A percentile compares a stretch with the other conserved stretches of the same genome.
These are phyloP conservation scores for Hypena proboscidalis DNA, from an alignment of 2,888 invertebrate species.

Conservation along the genomic window DNA sequence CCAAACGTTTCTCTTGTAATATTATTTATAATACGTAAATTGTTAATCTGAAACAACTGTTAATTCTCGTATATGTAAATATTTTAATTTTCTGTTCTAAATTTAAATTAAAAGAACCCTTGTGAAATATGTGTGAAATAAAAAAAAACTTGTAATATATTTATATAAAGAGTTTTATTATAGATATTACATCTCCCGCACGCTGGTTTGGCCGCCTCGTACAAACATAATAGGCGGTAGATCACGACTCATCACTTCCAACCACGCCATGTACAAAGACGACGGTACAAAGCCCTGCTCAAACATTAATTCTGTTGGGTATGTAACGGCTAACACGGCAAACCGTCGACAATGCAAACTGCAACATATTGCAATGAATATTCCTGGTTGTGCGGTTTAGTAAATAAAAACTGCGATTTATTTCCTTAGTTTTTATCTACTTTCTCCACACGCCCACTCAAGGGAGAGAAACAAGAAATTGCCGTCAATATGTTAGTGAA, in stretches of 20 bases:
- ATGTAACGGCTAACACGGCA: background rate
- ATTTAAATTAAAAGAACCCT: conserved; percentile 71
- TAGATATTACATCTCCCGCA: conserved; percentile 69
- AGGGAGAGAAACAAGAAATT: no score
- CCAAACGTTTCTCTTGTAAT: conserved; percentile 39
- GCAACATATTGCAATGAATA: no score
- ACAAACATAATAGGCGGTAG: conserved; percentile 95
- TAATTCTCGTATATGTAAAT: conserved; percentile 81
- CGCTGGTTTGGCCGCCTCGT: conserved; percentile 93
- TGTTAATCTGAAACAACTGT: conserved; percentile 77
- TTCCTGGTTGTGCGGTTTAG: no score
- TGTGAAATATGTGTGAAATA: conserved; percentile 84
- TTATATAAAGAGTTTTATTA: conserved; percentile 48
- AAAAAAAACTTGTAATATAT: conserved; percentile 82
- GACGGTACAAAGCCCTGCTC: conserved; percentile 91
- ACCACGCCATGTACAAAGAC: conserved; percentile 97
- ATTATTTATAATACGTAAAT: conserved; percentile 66
- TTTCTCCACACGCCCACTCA: no score
- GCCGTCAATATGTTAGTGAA: no score
- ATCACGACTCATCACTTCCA: conserved; percentile 94
- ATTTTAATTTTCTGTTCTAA: conserved; percentile 75
- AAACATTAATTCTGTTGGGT: background rate
- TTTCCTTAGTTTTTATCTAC: no score
- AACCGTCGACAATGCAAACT: no score
- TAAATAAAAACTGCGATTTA: no score